These are phyloP conservation scores for Lasioglossum figueresi DNA, from an alignment of 2,888 invertebrate species.

Conservation along the genomic window DNA sequence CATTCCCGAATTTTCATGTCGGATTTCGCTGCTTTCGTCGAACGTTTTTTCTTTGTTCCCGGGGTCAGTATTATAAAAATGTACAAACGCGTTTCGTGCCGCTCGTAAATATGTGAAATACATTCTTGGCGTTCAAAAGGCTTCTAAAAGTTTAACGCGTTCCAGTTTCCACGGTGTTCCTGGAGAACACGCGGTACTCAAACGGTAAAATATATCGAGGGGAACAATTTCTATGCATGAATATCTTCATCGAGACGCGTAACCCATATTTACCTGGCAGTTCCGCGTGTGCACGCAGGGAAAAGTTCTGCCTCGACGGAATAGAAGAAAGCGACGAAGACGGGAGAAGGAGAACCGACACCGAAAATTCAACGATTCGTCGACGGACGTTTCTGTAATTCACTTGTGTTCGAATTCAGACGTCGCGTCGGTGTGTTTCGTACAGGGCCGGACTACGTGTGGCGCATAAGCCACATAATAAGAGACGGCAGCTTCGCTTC, in stretches of 20 bases:
- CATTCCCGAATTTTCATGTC: background rate
- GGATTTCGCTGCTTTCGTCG: background rate
- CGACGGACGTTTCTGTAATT: constrained; percentile 37
- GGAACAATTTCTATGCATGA: constrained; percentile 7
- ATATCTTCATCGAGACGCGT: background rate
- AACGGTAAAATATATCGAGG: background rate
- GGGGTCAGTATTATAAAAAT: background rate
- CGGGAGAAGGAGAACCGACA: background rate
- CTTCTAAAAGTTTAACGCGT: background rate
- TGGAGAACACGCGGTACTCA: background rate
- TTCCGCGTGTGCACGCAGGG: background rate
- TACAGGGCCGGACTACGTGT: background rate
- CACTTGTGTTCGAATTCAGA: constrained; percentile 28
- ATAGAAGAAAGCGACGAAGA: background rate
- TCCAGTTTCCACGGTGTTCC: background rate
- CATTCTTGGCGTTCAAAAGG: constrained; percentile 4
- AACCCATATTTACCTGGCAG: constrained; percentile 11
- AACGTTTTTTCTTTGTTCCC: background rate
- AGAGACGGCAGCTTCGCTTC: constrained; percentile 46
- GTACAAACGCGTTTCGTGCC: background rate
- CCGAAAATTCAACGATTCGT: background rate
- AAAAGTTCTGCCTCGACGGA: background rate
- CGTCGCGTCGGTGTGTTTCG: background rate
- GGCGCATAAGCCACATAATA: constrained; percentile 50
- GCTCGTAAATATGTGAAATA: constrained; percentile 10